Percentiles rank a stretch among this genome's conserved stretches.
phyloP scores from a whole-genome alignment of 2,113 vertebrate species.

The Psephotus haematonotus region DNA sequence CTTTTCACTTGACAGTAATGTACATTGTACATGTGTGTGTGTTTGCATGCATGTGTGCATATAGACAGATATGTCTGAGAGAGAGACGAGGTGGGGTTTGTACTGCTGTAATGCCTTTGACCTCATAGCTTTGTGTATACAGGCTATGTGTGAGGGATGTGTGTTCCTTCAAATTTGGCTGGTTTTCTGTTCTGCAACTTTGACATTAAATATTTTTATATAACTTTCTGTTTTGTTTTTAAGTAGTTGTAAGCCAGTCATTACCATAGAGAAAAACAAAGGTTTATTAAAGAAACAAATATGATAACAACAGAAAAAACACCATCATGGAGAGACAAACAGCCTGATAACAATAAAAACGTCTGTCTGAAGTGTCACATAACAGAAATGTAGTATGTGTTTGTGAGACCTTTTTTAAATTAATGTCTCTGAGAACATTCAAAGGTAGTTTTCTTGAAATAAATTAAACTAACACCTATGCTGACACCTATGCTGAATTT shows the following conservation, averaged over 20 bases:
- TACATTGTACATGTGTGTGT: not conserved
- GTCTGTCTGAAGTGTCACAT: not conserved
- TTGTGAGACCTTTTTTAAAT: not conserved
- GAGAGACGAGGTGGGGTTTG: not conserved
- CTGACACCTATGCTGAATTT: not conserved
- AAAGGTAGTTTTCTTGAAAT: not conserved
- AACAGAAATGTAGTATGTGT: not conserved
- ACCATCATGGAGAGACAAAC: not conserved
- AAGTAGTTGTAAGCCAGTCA: not conserved
- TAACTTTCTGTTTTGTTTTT: not conserved
- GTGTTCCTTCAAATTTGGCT: slow-evolving; percentile 18
- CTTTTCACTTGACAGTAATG: slow-evolving; percentile 16
- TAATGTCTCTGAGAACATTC: not conserved
- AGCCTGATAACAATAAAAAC: not conserved
- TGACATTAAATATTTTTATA: not conserved
- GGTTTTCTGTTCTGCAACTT: not conserved
- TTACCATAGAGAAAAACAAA: slow-evolving; percentile 30
- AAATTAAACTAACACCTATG: not conserved
- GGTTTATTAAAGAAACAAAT: not conserved
- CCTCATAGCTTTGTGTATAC: not conserved
- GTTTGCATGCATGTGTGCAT: not conserved
- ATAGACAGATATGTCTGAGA: slow-evolving; percentile 1
- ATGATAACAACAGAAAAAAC: not conserved
- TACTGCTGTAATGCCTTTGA: not conserved
- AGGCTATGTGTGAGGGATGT: slow-evolving; percentile 8